phyloP scores from a whole-genome alignment of 1,140 invertebrate species.

The Penaeus indicus region DNA sequence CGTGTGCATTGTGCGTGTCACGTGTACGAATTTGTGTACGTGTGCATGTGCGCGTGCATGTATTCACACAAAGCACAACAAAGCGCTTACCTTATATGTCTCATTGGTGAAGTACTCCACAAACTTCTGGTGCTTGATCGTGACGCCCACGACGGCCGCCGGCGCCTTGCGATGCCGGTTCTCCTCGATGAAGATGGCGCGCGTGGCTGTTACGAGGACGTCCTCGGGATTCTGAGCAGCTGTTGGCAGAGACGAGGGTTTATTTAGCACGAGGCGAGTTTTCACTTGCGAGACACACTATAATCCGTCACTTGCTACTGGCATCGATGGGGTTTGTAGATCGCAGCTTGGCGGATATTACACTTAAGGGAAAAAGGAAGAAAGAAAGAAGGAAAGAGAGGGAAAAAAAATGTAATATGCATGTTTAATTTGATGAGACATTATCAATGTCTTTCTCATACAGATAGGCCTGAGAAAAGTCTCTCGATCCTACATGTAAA shows the following conservation, averaged over 20 bases:
- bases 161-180: conserved; percentile 83
- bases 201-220: conserved; percentile 87
- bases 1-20: background rate
- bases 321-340: too few relatives aligned
- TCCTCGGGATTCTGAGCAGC: conserved; percentile 71
- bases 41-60: background rate
- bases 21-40: conserved; percentile 31
- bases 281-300: too few relatives aligned
- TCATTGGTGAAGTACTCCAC: conserved; percentile 81
- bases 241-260: conserved; percentile 22
- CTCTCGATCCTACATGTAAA: too few relatives aligned
- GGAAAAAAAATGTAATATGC: too few relatives aligned
- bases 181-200: conserved; percentile 89
- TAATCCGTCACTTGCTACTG: background rate
- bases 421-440: too few relatives aligned
- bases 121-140: conserved; percentile 85
- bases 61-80: background rate
- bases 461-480: too few relatives aligned
- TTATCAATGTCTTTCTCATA: too few relatives aligned
- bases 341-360: too few relatives aligned
- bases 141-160: conserved; percentile 89
- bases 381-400: too few relatives aligned
- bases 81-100: conserved; percentile 66
- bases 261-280: too few relatives aligned
- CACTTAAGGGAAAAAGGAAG: too few relatives aligned